A percentile compares a stretch with the other conserved stretches of the same genome.
phyloP scores from a whole-genome alignment of 2,888 invertebrate genomes.

The Cybosia mesomella region DNA sequence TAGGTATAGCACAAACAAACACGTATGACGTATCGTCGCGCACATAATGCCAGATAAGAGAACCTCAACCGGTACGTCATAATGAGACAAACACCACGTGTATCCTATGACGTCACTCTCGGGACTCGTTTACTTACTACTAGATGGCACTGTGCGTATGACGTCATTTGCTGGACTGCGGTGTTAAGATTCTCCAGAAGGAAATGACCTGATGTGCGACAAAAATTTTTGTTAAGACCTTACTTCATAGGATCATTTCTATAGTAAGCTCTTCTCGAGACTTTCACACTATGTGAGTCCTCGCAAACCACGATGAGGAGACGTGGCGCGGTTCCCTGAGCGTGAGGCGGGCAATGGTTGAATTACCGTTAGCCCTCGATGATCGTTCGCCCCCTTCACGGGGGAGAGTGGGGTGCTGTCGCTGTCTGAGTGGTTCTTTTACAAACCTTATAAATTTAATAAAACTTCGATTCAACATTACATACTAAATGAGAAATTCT shows the following conservation, averaged over 20 bases:
- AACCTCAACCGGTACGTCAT: not conserved
- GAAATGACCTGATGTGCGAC: constrained; percentile 24
- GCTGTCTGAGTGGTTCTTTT: constrained; percentile 46
- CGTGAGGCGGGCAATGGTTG: constrained; percentile 55
- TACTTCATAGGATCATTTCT: constrained; percentile 61
- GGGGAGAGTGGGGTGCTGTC: constrained; percentile 43
- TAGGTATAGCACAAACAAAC: not conserved
- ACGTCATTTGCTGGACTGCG: constrained; percentile 25
- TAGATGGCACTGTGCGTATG: constrained; percentile 36
- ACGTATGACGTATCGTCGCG: not conserved
- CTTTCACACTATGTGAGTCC: constrained; percentile 54
- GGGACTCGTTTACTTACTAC: not conserved
- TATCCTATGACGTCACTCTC: not conserved
- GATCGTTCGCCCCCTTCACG: constrained; percentile 53
- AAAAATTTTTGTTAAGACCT: constrained; percentile 40
- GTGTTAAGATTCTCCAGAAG: constrained; percentile 21
- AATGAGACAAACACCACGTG: not conserved
- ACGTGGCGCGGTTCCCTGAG: constrained; percentile 55
- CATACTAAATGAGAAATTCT: too few relatives aligned
- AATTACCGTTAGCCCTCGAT: constrained; percentile 54
- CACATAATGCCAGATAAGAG: not conserved
- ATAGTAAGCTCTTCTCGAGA: constrained; percentile 62
- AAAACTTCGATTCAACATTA: too few relatives aligned
- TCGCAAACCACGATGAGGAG: constrained; percentile 57
- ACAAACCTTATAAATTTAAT: not conserved